Percentiles rank a stretch among this genome's conserved stretches.
These are phyloP conservation scores for Neogale vison DNA, from an alignment of 2,113 vertebrate genomes.

Conservation along the genomic window DNA sequence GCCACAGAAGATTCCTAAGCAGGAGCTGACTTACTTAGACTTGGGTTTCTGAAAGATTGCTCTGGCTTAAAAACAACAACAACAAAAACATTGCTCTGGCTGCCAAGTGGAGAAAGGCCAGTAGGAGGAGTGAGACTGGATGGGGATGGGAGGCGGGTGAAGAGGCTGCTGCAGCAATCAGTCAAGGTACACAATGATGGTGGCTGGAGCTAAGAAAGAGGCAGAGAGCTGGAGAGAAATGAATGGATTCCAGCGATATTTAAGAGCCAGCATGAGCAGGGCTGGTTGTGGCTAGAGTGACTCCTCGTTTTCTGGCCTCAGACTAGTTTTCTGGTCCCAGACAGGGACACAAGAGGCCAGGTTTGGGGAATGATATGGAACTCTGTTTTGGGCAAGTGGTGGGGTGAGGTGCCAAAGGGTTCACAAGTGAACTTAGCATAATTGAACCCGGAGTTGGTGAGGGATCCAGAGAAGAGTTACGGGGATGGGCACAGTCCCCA, in stretches of 20 bases:
- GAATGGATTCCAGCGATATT: neutral
- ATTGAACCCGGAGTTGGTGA: neutral
- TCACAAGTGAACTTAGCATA: neutral
- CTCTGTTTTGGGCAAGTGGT: neutral
- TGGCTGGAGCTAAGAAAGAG: neutral
- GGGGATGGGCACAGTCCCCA: neutral
- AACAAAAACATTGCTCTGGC: neutral
- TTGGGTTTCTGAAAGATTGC: neutral
- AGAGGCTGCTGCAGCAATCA: neutral
- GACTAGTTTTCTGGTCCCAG: neutral
- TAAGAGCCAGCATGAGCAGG: neutral
- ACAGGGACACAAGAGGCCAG: neutral
- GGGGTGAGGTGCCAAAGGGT: neutral
- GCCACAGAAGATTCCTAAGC: neutral
- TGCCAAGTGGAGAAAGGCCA: neutral
- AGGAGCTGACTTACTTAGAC: neutral
- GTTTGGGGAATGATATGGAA: neutral
- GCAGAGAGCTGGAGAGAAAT: neutral
- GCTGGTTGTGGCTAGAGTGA: neutral
- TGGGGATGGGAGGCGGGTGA: neutral
- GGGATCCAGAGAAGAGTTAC: neutral
- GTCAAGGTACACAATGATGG: neutral
- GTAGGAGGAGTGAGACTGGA: neutral
- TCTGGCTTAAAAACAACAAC: neutral
- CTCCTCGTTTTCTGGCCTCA: neutral